A percentile compares a stretch with the other conserved stretches of the same genome.
Conservation (phyloP, 2,888 invertebrate genomes). For the Melanargia galathea region DNA sequence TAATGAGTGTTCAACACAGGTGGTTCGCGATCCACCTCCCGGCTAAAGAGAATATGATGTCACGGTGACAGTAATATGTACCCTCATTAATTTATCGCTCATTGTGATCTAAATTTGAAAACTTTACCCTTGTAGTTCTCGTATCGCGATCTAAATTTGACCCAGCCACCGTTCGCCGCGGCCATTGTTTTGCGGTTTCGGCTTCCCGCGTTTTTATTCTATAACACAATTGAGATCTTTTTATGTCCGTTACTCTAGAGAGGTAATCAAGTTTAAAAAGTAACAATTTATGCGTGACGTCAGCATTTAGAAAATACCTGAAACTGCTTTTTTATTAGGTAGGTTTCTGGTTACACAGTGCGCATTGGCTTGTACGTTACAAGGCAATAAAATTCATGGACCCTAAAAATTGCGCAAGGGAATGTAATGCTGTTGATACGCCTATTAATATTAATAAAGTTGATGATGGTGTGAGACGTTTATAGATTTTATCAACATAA, state of each 20-base stretch:
- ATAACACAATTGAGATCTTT: background rate
- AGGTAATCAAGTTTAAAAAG: slow-evolving; percentile 7
- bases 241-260: slow-evolving; percentile 11
- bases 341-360: background rate
- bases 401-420: slow-evolving; percentile 3
- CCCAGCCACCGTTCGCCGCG: slow-evolving; percentile 23
- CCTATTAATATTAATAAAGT: slow-evolving; percentile 10
- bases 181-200: slow-evolving; percentile 26
- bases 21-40: slow-evolving; percentile 53
- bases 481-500: slow-evolving; percentile 22
- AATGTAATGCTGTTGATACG: slow-evolving; percentile 11
- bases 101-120: slow-evolving; percentile 39
- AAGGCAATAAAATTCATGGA: background rate
- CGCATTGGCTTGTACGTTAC: too few relatives aligned
- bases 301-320: background rate
- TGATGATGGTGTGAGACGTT: background rate
- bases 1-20: slow-evolving; percentile 69
- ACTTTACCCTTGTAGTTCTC: slow-evolving; percentile 30
- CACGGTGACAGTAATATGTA: slow-evolving; percentile 56
- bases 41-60: slow-evolving; percentile 63
- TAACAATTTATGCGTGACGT: background rate
- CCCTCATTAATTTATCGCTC: slow-evolving; percentile 52
- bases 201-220: slow-evolving; percentile 32
- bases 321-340: background rate
- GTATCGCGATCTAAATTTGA: slow-evolving; percentile 36